A percentile compares a stretch with the other conserved stretches of the same genome.
Evolutionary conservation across 2,113 vertebrate species (phyloP).

Genomic region (Rhinopomastus cyanomelas): DNA sequence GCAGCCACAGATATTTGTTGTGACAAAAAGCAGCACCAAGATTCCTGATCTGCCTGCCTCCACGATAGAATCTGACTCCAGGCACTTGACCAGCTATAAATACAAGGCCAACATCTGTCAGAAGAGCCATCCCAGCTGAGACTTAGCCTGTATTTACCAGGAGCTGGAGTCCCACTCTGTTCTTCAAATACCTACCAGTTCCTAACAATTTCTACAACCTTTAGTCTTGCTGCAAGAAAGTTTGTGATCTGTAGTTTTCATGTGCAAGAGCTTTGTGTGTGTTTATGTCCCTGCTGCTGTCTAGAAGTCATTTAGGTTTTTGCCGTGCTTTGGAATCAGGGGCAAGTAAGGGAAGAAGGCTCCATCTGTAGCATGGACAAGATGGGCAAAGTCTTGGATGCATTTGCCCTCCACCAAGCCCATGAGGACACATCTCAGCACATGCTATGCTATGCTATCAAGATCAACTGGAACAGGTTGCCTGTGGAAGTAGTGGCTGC

Average conservation of each 20-base stretch:
- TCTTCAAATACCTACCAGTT: background rate
- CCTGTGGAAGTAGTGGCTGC: no score
- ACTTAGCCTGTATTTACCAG: background rate
- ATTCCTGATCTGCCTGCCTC: background rate
- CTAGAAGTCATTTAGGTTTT: background rate
- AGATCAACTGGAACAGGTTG: no score
- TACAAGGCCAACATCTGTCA: background rate
- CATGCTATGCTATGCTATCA: background rate
- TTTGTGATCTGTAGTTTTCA: background rate
- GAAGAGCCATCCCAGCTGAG: background rate
- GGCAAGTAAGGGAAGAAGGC: background rate
- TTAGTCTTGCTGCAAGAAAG: background rate
- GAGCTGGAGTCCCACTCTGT: background rate
- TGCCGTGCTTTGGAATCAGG: background rate
- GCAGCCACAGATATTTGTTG: constrained; percentile 18
- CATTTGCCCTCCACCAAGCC: background rate
- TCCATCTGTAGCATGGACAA: background rate
- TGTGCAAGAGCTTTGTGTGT: background rate
- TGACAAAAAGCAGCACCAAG: constrained; percentile 4
- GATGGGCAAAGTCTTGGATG: background rate
- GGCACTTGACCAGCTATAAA: background rate
- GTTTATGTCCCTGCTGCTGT: background rate
- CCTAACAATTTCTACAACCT: background rate
- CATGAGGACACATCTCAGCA: background rate
- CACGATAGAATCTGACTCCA: background rate